Conservation (phyloP, 2,888 invertebrate genomes). For the Druceiella hillmani region DNA sequence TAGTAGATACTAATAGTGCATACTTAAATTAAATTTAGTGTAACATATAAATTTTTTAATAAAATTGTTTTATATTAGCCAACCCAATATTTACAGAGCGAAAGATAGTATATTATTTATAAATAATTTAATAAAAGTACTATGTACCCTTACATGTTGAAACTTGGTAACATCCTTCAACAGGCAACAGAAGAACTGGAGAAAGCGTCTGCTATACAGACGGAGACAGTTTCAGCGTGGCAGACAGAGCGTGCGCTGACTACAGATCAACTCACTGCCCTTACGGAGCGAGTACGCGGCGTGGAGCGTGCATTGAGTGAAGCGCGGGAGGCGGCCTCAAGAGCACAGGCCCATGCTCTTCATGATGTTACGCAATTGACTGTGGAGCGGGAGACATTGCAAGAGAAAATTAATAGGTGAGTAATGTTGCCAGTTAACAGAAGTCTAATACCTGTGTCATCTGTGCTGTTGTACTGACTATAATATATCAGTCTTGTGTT, state of each 20-base stretch:
- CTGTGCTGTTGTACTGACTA: no score
- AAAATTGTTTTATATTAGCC: no score
- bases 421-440: no score
- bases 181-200: constrained; percentile 48
- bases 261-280: constrained; percentile 24
- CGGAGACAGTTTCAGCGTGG: constrained; percentile 44
- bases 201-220: constrained; percentile 46
- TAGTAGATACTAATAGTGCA: no score
- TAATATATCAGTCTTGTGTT: no score
- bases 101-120: no score
- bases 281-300: constrained; percentile 25
- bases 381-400: constrained; percentile 41
- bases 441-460: no score
- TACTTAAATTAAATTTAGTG: no score
- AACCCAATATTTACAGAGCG: no score
- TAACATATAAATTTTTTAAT: no score
- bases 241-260: constrained; percentile 30
- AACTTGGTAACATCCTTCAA: no score
- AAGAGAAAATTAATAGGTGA: constrained; percentile 33
- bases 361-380: constrained; percentile 41
- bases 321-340: constrained; percentile 27
- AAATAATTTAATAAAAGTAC: no score
- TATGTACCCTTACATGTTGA: background rate
- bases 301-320: constrained; percentile 24
- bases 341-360: constrained; percentile 30